Evolutionary conservation across 1,140 invertebrate species (phyloP).

Genomic region (Bombus balteatus): DNA sequence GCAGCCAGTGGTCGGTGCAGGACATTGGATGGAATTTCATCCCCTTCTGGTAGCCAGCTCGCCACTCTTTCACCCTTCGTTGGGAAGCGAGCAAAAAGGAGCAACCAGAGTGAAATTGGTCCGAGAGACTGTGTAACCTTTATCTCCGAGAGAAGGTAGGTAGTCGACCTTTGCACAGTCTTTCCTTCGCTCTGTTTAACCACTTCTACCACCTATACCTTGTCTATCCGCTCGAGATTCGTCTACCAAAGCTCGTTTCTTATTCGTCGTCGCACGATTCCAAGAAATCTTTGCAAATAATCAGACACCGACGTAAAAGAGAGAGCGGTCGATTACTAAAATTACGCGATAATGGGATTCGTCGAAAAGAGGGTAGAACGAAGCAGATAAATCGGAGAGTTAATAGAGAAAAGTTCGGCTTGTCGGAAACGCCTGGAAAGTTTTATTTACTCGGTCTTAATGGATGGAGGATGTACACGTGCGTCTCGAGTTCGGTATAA

Average conservation of each 20-base stretch:
- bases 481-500: not conserved
- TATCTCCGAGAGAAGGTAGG: conserved; percentile 1
- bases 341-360: conserved; percentile 27
- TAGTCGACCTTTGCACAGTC: conserved; percentile 40
- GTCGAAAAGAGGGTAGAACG: not conserved
- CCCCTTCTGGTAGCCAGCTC: not conserved
- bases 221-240: not conserved
- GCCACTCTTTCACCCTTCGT: conserved; percentile 3
- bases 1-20: conserved; percentile 39
- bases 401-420: not conserved
- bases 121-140: conserved; percentile 37
- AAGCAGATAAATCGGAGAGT: not conserved
- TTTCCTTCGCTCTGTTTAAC: not conserved
- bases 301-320: conserved; percentile 21
- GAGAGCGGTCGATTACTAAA: not conserved
- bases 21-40: conserved; percentile 23
- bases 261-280: not conserved
- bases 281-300: conserved; percentile 42
- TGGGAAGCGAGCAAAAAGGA: conserved; percentile 26
- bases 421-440: not conserved
- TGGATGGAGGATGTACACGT: not conserved
- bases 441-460: conserved; percentile 14
- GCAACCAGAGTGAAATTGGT: conserved; percentile 27
- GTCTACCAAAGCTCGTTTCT: not conserved
- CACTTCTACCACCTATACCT: not conserved